Base-by-base conservation (phyloP, 2,797 vertebrate species). In the Tangara arthus region DNA sequence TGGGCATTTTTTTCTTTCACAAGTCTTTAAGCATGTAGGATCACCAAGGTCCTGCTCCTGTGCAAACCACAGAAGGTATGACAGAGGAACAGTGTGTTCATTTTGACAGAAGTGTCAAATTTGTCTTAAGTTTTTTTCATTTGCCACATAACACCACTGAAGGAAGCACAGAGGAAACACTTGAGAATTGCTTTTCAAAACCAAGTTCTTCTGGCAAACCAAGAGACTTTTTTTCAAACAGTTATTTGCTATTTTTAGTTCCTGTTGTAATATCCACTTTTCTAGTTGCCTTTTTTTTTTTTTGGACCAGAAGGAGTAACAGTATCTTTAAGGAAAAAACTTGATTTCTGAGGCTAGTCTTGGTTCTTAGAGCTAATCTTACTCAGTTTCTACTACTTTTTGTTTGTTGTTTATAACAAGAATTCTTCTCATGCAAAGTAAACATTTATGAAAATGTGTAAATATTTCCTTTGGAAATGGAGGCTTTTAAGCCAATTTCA, bases 101-200 rank as follows among this genome's bases (percentile, higher is more conserved):
- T 94, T 96, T 60, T 94, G 89, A 91, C 94, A 95, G 71, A 95
- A 96, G 69, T 91, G 81, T 79, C 92, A 94, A 64, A 35, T 93
- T 94, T 68, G 77, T 78, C 93, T 79, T 55, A 9, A 56, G 1
- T 53, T 80, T 91, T 49, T 93, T 93, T 89, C 55, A 20, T 81
- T 96, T 77, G 82, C 89, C 88, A 60, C 77, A 41, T 78, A 89
- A 60, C 8, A 8, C 37, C 68, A 75, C 65, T 63, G 49, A 87
- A 89, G 73, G 80, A 94, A 97, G 76, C 55, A 75, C 44, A 79
- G 91, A 69, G 77, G 65, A 94, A 95, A 68, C 77, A 77, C 47
- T 95, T 94, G 41, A 89, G 87, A 94, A 73, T 19, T 94, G 77
- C 65, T 89, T 97, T 95, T 93, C 57, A 94, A 61, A 92, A 91